phyloP scores from a whole-genome alignment of 1,140 invertebrate genomes.

The Pteromalus puparum region DNA sequence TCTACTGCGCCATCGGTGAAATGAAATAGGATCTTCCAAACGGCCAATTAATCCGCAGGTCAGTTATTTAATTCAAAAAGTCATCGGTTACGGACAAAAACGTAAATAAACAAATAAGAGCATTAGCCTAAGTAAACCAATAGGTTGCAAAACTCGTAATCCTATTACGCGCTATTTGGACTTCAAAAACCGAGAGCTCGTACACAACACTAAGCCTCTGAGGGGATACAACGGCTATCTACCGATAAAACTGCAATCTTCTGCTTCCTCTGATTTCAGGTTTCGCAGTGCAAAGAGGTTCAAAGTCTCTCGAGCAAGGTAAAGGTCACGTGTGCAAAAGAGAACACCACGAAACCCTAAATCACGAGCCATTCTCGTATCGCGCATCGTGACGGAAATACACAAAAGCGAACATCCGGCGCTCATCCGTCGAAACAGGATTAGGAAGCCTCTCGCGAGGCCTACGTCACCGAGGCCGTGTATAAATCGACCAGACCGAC shows the following conservation, averaged over 20 bases:
- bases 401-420: conserved; percentile 17
- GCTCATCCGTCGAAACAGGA: conserved; percentile 43
- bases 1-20: not conserved
- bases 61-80: not conserved
- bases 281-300: not conserved
- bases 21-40: not conserved
- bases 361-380: not conserved
- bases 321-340: conserved; percentile 15
- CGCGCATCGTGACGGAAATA: conserved; percentile 26
- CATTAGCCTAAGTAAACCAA: not conserved
- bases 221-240: not conserved
- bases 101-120: conserved; percentile 1
- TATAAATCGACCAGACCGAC: conserved; percentile 6
- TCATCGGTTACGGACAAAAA: not conserved
- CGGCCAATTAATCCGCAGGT: not conserved
- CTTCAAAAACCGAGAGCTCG: not conserved
- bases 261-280: not conserved
- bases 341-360: not conserved
- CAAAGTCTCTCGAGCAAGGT: conserved; percentile 14
- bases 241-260: not conserved
- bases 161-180: not conserved
- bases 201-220: not conserved
- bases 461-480: not conserved
- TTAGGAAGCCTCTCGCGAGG: conserved; percentile 36
- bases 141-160: conserved; percentile 15